Conservation (phyloP, 2,888 invertebrate genomes). For the Tetragonula carbonaria region DNA sequence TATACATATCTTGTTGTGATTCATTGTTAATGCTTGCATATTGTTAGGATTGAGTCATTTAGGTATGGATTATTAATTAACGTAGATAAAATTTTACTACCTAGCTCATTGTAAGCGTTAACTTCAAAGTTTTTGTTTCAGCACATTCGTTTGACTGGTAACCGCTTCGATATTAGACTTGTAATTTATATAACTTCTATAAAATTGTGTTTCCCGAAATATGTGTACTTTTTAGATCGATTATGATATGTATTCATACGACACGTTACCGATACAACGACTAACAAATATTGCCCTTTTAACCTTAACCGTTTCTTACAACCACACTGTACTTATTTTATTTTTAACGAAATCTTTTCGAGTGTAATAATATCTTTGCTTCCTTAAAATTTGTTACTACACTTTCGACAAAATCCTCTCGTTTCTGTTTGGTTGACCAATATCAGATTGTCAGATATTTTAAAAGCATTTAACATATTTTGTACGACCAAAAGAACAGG, state of each 20-base stretch:
- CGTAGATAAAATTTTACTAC: slow-evolving; percentile 81
- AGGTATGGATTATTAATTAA: slow-evolving; percentile 84
- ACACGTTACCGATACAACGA: slow-evolving; percentile 47
- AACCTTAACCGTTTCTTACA: slow-evolving; percentile 47
- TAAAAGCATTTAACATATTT: background rate
- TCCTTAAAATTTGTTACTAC: background rate
- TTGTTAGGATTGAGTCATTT: slow-evolving; percentile 84
- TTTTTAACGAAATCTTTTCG: background rate
- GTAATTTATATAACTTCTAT: slow-evolving; percentile 57
- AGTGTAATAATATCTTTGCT: background rate
- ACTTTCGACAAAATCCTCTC: slow-evolving; percentile 6
- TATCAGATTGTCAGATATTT: background rate
- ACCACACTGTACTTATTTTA: slow-evolving; percentile 34
- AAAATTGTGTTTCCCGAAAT: slow-evolving; percentile 56
- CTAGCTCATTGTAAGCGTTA: slow-evolving; percentile 79
- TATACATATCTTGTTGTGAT: slow-evolving; percentile 84
- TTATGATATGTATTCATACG: slow-evolving; percentile 44
- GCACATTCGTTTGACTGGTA: slow-evolving; percentile 81
- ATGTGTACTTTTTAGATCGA: slow-evolving; percentile 49
- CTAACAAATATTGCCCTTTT: slow-evolving; percentile 23
- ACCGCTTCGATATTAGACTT: slow-evolving; percentile 75
- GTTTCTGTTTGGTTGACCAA: slow-evolving; percentile 2
- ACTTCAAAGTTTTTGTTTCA: slow-evolving; percentile 81
- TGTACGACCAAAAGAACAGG: background rate
- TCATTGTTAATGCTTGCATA: slow-evolving; percentile 85